Base-by-base conservation (phyloP, 1,140 invertebrate species). In the Tigriopus japonicus region DNA sequence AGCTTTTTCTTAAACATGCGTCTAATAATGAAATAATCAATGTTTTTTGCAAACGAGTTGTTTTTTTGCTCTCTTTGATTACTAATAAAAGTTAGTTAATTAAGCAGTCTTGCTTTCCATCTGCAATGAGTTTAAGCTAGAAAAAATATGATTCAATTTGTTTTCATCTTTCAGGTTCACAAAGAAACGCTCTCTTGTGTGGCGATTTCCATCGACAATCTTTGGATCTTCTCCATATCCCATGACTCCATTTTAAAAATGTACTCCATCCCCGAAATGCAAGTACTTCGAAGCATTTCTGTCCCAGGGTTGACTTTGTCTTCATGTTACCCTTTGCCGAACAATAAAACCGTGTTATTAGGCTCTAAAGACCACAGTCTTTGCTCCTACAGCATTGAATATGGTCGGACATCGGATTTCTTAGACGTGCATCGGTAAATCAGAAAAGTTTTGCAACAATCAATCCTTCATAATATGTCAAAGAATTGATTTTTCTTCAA, bases 351-450 rank as follows among this genome's bases (percentile, higher is more conserved):
- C 12, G 54, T 56, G 15, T 28, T 56, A 19, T 14, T 56, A 14
- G 54, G 54, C 6, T 56, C 17, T 12, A 28, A 24, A 12, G 54
- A 56, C 21, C n/a, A 56, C 28, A 56, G 24, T 17, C 21, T 56
- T 12, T 56, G 54, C 17, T 19, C 54, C 7, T 56, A 43, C 42
- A 56, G 54, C 21, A 56, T 56, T 40, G 54, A 56, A 17, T 56
- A 19, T 19, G 54, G 54, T n/a, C 15, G 28, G 10, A 56, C 24
- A 28, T 56, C 28, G 15, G 28, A 19, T 40, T 35, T 23, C 24
- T 17, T 35, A 7, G n/a, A n/a, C 6, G 24, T 35, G 21, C 54
- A 56, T 17, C 21, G 54, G 54, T 56, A 56, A n/a, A 56, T 53
- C 10, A 23, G 10, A 23, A 15, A 43, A 43, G 42, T 15, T 43